A percentile compares a stretch with the other conserved stretches of the same genome.
Evolutionary conservation across 2,113 vertebrate genomes (phyloP).

Genomic region (Cricetomys ansorgei): DNA sequence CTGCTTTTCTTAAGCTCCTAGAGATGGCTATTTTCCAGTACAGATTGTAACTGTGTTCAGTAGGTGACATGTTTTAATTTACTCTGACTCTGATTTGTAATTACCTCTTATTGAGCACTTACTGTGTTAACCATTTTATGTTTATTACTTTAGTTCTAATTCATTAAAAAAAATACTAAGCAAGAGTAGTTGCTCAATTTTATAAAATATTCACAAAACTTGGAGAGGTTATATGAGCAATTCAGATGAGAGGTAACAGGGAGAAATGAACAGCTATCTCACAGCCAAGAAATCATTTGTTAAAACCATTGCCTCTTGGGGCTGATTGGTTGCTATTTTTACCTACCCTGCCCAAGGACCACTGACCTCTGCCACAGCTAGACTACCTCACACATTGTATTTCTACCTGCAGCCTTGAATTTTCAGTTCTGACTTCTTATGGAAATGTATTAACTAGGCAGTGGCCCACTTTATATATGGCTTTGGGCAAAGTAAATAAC

Average conservation of each 20-base stretch:
- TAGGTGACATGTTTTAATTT: conserved; percentile 28
- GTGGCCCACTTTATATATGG: neutral
- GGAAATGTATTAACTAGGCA: conserved; percentile 31
- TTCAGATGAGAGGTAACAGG: neutral
- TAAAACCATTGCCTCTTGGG: neutral
- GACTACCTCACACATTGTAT: neutral
- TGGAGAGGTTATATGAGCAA: neutral
- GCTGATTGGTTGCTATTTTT: neutral
- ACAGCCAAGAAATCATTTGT: neutral
- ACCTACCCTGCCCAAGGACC: neutral
- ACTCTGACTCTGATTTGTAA: neutral
- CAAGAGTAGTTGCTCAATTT: neutral
- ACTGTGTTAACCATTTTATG: neutral
- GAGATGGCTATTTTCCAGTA: neutral
- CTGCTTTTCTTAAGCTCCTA: conserved; percentile 2
- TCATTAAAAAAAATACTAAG: neutral
- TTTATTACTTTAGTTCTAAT: conserved; percentile 44
- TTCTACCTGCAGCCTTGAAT: neutral
- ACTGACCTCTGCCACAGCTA: neutral
- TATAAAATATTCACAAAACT: neutral
- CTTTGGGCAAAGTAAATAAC: conserved; percentile 44
- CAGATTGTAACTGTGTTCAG: conserved; percentile 43
- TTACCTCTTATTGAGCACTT: conserved; percentile 28
- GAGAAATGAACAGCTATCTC: neutral
- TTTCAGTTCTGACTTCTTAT: conserved; percentile 29